Evolutionary conservation across 2,113 vertebrate species (phyloP).

Genomic region (western clawed frog (Xenopus tropicalis)): DNA sequence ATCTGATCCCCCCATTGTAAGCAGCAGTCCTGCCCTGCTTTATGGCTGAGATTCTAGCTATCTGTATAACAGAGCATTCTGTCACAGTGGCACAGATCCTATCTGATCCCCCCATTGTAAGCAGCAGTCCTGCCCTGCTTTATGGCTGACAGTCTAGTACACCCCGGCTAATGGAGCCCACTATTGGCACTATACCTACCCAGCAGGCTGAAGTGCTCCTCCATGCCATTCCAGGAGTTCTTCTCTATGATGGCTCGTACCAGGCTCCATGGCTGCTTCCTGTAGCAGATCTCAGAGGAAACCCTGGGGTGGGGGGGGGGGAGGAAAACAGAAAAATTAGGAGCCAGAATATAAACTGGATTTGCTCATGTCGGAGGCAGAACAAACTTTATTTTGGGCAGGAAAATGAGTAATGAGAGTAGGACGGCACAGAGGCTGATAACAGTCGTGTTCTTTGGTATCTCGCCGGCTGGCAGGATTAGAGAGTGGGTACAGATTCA

Average conservation of each 20-base stretch:
- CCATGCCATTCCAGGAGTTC: slow-evolving; percentile 86
- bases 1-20: no score
- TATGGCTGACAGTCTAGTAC: no score
- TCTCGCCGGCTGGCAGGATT: background rate
- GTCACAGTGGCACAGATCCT: no score
- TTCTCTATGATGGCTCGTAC: slow-evolving; percentile 86
- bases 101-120: no score
- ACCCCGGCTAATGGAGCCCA: background rate
- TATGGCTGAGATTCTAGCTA: no score
- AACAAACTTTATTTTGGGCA: no score
- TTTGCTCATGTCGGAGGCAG: background rate
- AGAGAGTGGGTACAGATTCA: background rate
- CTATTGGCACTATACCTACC: slow-evolving; percentile 55
- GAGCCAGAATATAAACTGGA: background rate
- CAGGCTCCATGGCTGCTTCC: slow-evolving; percentile 89
- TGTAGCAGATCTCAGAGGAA: slow-evolving; percentile 87
- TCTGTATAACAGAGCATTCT: no score
- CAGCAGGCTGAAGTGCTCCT: slow-evolving; percentile 84
- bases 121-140: no score
- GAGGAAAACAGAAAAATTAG: background rate
- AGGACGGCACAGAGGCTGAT: background rate
- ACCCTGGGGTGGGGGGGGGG: slow-evolving; percentile 58
- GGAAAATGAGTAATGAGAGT: background rate
- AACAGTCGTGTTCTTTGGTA: background rate
- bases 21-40: no score